These are phyloP conservation scores for Pangasianodon hypophthalmus DNA, from an alignment of 2,113 vertebrate species.

Conservation along the genomic window DNA sequence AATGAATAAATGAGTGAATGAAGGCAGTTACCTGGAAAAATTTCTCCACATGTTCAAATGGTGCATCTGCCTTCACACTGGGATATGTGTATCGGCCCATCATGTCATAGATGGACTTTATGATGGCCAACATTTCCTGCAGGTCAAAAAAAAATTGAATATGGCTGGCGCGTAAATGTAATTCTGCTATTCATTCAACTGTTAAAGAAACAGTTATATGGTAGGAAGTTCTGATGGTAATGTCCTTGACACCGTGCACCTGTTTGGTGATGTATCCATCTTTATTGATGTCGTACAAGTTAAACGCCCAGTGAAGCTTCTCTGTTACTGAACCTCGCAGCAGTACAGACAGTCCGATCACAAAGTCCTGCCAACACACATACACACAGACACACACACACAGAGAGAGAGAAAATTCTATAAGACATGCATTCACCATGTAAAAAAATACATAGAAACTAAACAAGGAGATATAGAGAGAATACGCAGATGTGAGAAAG, in stretches of 20 bases:
- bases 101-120: constrained; percentile 91
- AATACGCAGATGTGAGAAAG: background rate
- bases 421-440: background rate
- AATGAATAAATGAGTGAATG: background rate
- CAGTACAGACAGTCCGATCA: constrained; percentile 86
- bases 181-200: background rate
- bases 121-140: constrained; percentile 89
- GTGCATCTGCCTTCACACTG: constrained; percentile 80
- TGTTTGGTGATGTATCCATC: constrained; percentile 89
- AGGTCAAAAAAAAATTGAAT: constrained; percentile 1
- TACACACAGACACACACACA: background rate
- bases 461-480: background rate
- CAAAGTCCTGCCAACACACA: constrained; percentile 79
- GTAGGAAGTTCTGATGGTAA: background rate
- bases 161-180: background rate
- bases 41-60: constrained; percentile 84
- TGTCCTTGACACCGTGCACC: constrained; percentile 62
- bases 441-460: background rate
- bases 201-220: background rate
- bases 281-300: constrained; percentile 90
- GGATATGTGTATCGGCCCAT: constrained; percentile 89
- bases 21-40: constrained; percentile 82
- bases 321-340: constrained; percentile 86
- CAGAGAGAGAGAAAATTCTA: background rate
- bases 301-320: constrained; percentile 91